Conservation (phyloP, 2,888 invertebrate genomes). For the Ceramica pisi region DNA sequence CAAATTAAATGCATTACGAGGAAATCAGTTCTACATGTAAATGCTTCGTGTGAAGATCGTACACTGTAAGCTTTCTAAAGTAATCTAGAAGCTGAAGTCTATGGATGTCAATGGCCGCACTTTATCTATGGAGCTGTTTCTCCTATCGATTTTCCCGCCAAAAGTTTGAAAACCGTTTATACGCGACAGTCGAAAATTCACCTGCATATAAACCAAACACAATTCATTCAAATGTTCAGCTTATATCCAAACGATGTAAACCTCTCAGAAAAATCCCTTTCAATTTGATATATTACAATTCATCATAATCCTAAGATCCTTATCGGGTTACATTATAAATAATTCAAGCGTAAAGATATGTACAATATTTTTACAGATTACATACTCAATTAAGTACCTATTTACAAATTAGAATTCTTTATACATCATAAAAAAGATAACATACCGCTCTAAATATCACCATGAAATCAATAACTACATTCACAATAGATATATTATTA, state of each 20-base stretch:
- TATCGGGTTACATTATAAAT: slow-evolving; percentile 87
- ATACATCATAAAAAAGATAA: slow-evolving; percentile 90
- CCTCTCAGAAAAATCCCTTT: slow-evolving; percentile 47
- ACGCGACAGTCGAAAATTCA: slow-evolving; percentile 43
- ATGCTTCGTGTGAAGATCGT: slow-evolving; percentile 79
- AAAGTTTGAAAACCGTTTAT: slow-evolving; percentile 48
- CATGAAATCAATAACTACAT: slow-evolving; percentile 90
- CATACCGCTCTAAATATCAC: slow-evolving; percentile 90
- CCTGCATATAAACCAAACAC: slow-evolving; percentile 28
- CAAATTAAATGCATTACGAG: slow-evolving; percentile 86
- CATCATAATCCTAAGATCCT: slow-evolving; percentile 79
- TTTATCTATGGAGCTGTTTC: slow-evolving; percentile 63
- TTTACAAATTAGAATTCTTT: slow-evolving; percentile 91
- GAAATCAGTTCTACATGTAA: slow-evolving; percentile 83
- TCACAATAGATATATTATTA: slow-evolving; percentile 88
- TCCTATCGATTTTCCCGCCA: slow-evolving; percentile 55
- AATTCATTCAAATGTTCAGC: slow-evolving; percentile 12
- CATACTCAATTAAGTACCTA: slow-evolving; percentile 89
- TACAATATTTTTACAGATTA: slow-evolving; percentile 90
- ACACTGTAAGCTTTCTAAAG: slow-evolving; percentile 81
- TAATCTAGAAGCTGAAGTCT: slow-evolving; percentile 84
- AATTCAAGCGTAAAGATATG: slow-evolving; percentile 91
- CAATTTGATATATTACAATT: slow-evolving; percentile 77
- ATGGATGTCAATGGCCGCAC: slow-evolving; percentile 74
- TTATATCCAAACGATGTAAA: slow-evolving; percentile 37